A percentile compares a stretch with the other conserved stretches of the same genome.
phyloP scores from a whole-genome alignment of 2,797 vertebrate genomes.

The Denticeps clupeoides region DNA sequence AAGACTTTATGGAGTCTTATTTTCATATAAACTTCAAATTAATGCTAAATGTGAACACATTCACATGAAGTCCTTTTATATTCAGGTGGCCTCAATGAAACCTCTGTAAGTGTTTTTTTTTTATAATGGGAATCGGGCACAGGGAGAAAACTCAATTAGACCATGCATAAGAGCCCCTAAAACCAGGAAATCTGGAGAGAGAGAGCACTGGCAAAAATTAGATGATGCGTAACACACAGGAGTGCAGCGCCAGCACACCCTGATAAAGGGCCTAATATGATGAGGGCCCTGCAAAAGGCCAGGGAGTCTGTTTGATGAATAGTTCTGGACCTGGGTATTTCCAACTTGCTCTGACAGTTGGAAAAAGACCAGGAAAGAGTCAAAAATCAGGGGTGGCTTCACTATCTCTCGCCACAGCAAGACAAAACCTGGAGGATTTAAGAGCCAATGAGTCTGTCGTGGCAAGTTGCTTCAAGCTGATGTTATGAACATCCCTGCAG shows the following conservation, averaged over 20 bases:
- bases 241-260: background rate
- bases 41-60: background rate
- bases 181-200: constrained; percentile 1
- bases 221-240: constrained; percentile 1
- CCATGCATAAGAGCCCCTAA: background rate
- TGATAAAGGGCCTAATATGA: constrained; percentile 6
- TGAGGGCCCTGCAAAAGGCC: constrained; percentile 16
- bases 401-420: background rate
- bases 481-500: background rate
- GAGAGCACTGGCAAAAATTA: background rate
- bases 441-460: too few relatives aligned
- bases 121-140: background rate
- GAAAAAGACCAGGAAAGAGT: background rate
- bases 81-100: background rate
- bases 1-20: too few relatives aligned
- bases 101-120: background rate
- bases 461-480: background rate
- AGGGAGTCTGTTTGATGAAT: constrained; percentile 17
- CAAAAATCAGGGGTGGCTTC: background rate
- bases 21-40: too few relatives aligned
- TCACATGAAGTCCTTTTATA: background rate
- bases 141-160: background rate
- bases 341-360: constrained; percentile 1
- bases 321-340: constrained; percentile 22
- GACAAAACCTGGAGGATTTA: too few relatives aligned